Conservation (phyloP, 2,113 vertebrate species). For the Syrmaticus mikado region DNA sequence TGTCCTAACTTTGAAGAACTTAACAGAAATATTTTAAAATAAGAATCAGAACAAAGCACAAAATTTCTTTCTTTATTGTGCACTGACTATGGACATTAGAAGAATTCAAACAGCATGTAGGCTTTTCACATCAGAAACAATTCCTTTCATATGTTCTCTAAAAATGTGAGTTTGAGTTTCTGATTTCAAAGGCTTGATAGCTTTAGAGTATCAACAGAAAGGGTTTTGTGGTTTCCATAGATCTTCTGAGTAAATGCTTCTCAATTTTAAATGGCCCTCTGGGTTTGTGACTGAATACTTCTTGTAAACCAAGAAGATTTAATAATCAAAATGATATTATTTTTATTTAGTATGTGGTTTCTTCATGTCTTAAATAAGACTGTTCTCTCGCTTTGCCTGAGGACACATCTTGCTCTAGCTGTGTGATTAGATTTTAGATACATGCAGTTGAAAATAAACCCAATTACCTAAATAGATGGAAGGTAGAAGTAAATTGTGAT, state of each 20-base stretch:
- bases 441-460: constrained; percentile 53
- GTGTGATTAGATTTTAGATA: constrained; percentile 60
- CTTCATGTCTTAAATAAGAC: constrained; percentile 51
- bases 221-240: constrained; percentile 18
- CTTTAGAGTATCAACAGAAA: neutral
- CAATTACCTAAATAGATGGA: constrained; percentile 35
- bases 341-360: constrained; percentile 55
- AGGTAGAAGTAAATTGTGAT: constrained; percentile 51
- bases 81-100: neutral
- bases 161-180: constrained; percentile 19
- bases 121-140: constrained; percentile 1
- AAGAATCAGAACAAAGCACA: neutral
- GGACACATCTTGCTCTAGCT: constrained; percentile 34
- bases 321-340: constrained; percentile 57
- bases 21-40: neutral
- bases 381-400: constrained; percentile 51
- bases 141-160: constrained; percentile 23
- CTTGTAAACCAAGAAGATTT: constrained; percentile 21
- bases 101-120: neutral
- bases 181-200: neutral
- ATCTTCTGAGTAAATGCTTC: neutral
- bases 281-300: constrained; percentile 38
- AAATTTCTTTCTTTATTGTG: neutral
- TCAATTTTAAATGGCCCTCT: constrained; percentile 53
- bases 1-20: neutral